Base-by-base conservation (phyloP, 2,888 invertebrate species). In the Phortica okadai region DNA sequence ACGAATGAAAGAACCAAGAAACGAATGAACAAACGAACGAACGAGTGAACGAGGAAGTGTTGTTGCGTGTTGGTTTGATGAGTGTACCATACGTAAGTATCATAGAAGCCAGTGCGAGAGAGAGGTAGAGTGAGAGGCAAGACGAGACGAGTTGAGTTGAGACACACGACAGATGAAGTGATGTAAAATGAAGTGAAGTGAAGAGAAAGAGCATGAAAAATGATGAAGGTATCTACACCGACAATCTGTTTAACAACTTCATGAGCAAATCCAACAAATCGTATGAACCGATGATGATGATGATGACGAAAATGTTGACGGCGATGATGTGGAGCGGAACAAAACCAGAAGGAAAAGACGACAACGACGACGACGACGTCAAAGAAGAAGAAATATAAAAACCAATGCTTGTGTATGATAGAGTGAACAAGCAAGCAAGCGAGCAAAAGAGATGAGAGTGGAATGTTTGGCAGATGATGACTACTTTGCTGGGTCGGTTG, bases 181-280 rank as follows among this genome's bases (percentile, higher is more conserved):
- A 59, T 16, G 6, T 59, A 7, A 21, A 59, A 7, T n/a, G 25
- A 21, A 59, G 59, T 21, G 59, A 54, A 64, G 75, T 59, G 81
- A 82, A 81, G 81, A 81, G 67, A 45, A 44, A 74, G 74, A 76
- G 79, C 79, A 79, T 74, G 76, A 75, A 85, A 87, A 82, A 85
- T 85, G 85, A 85, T 85, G 86, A 87, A 85, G 89, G 89, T 89
- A 89, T 89, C 89, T 89, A 89, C 86, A 89, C 89, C 89, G 89
- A 89, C 89, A 89, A 89, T 89, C 89, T 89, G 89, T 89, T 89
- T 89, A 89, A 89, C 89, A 89, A 89, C 89, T 89, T 89, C 89
- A 89, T 89, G 89, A 89, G 88, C 88, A 89, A 89, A 89, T 89
- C 89, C 89, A 89, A 89, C 89, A 89, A 89, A 89, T 89, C 89